Evolutionary conservation across 1,140 invertebrate species (phyloP).

Genomic region (Macrobrachium nipponense): DNA sequence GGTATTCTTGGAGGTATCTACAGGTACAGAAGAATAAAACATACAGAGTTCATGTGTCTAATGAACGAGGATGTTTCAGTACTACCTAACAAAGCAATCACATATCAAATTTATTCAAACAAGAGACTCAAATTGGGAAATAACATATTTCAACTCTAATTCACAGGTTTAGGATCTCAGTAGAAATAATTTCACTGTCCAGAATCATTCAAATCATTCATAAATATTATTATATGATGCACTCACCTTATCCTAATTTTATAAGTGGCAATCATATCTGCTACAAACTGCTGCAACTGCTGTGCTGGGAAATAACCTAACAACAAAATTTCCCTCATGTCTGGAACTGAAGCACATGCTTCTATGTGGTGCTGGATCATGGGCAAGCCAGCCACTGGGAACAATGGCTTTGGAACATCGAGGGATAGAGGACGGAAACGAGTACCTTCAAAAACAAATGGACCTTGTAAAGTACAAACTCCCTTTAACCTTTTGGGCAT

Average conservation of each 20-base stretch:
- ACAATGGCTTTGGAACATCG: slow-evolving; percentile 96
- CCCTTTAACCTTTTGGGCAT: slow-evolving; percentile 27
- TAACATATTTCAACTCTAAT: too few species aligned
- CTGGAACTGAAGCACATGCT: slow-evolving; percentile 83
- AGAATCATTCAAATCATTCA: background rate
- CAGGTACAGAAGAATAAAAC: background rate
- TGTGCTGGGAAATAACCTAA: slow-evolving; percentile 91
- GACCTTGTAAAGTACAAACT: background rate
- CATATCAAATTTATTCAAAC: too few species aligned
- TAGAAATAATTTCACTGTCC: too few species aligned
- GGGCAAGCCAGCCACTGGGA: slow-evolving; percentile 94
- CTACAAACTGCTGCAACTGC: slow-evolving; percentile 86
- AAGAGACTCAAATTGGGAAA: too few species aligned
- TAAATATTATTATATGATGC: background rate
- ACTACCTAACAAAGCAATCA: too few species aligned
- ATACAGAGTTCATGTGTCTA: background rate
- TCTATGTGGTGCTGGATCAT: slow-evolving; percentile 98
- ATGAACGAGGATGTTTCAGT: too few species aligned
- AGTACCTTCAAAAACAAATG: slow-evolving; percentile 78
- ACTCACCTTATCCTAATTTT: slow-evolving; percentile 82
- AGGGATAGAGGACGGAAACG: slow-evolving; percentile 95
- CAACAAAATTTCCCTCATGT: slow-evolving; percentile 90
- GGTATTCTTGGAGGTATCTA: slow-evolving; percentile 79
- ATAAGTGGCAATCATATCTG: slow-evolving; percentile 85
- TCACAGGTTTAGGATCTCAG: too few species aligned